These are phyloP conservation scores for Falco novaeseelandiae DNA, from an alignment of 2,797 vertebrate genomes.

Conservation along the genomic window DNA sequence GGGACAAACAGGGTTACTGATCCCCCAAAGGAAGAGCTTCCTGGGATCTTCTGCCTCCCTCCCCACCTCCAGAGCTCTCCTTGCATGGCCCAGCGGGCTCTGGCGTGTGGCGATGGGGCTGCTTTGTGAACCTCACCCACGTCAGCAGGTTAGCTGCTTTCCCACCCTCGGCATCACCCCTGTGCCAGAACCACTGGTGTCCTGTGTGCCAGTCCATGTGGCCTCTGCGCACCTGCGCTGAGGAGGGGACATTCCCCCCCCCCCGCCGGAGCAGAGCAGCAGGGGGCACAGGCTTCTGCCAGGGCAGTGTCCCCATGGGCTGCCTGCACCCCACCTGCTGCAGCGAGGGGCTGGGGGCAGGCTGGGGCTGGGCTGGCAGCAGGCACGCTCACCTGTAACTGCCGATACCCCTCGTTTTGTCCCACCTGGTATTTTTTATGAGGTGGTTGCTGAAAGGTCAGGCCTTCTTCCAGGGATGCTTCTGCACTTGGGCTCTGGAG, in stretches of 20 bases:
- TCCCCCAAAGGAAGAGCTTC: background rate
- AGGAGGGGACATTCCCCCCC: background rate
- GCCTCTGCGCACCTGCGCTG: background rate
- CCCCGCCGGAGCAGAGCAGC: background rate
- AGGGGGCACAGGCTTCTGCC: background rate
- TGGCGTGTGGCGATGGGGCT: rapidly evolving
- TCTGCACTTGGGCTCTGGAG: background rate
- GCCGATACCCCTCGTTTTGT: background rate
- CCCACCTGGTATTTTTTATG: background rate
- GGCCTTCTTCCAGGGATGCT: background rate
- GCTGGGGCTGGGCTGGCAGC: background rate
- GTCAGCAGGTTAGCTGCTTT: background rate
- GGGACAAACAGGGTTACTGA: background rate
- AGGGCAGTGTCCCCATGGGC: background rate
- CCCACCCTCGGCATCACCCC: background rate
- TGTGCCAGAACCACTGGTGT: rapidly evolving
- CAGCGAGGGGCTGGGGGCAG: background rate
- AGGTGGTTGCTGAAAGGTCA: background rate
- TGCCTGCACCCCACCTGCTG: background rate
- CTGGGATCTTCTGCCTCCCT: background rate
- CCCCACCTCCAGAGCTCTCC: background rate
- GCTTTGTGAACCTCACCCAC: background rate
- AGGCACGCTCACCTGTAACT: background rate
- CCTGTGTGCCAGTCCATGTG: rapidly evolving
- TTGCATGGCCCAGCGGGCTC: rapidly evolving